These are phyloP conservation scores for Ancistrus triradiatus DNA, from an alignment of 2,113 vertebrate species.

Conservation along the genomic window DNA sequence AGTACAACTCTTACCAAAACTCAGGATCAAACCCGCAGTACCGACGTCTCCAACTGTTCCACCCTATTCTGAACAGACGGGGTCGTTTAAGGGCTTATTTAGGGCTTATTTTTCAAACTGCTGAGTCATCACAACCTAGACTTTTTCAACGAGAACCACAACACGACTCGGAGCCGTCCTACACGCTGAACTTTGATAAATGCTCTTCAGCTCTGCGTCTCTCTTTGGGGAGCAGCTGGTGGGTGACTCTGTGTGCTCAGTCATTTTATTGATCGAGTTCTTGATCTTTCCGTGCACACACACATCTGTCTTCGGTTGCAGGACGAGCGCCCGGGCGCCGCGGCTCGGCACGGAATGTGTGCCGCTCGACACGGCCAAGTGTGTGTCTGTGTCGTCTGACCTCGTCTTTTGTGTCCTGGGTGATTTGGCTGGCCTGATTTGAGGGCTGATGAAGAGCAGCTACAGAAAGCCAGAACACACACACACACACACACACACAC, in stretches of 20 bases:
- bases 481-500: slow-evolving; percentile 10
- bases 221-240: not conserved
- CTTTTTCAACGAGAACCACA: too few relatives aligned
- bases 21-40: too few relatives aligned
- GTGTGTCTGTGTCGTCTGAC: slow-evolving; percentile 16
- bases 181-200: not conserved
- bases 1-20: too few relatives aligned
- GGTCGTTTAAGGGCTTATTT: too few relatives aligned
- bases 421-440: slow-evolving; percentile 10
- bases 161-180: not conserved
- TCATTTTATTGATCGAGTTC: slow-evolving; percentile 37
- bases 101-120: too few relatives aligned
- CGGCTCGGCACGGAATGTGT: slow-evolving; percentile 17
- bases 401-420: slow-evolving; percentile 6
- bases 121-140: too few relatives aligned
- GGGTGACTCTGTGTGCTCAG: slow-evolving; percentile 22
- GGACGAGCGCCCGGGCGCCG: not conserved
- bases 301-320: slow-evolving; percentile 26
- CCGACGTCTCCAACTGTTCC: too few relatives aligned
- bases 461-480: slow-evolving; percentile 4
- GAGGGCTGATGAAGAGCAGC: slow-evolving; percentile 13
- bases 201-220: not conserved
- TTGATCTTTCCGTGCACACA: slow-evolving; percentile 27
- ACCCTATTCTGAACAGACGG: too few relatives aligned
- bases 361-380: not conserved